These are phyloP conservation scores for Sitta europaea DNA, from an alignment of 2,113 vertebrate species.

Conservation along the genomic window DNA sequence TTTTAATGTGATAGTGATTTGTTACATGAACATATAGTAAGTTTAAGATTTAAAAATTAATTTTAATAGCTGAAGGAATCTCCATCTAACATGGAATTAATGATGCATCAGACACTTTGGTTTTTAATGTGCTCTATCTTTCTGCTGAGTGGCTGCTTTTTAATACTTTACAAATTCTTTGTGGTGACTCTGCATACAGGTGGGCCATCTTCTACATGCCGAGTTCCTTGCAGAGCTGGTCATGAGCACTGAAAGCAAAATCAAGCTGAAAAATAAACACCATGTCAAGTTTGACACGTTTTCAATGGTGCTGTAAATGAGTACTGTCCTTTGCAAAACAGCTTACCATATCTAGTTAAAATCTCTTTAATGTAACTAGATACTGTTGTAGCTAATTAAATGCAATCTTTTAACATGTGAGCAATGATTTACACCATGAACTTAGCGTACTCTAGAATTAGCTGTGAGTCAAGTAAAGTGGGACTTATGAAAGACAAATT, in stretches of 20 bases:
- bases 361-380: neutral
- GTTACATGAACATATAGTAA: neutral
- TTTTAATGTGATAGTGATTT: neutral
- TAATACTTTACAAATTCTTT: neutral
- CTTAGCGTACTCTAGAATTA: neutral
- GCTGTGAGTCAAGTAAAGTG: neutral
- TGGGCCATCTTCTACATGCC: neutral
- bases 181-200: accelerated
- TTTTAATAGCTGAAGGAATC: neutral
- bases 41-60: neutral
- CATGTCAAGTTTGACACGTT: neutral
- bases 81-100: neutral
- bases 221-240: neutral
- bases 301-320: neutral
- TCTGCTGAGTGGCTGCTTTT: neutral
- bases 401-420: neutral
- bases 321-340: neutral
- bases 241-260: neutral
- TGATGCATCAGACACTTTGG: neutral
- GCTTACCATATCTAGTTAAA: neutral
- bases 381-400: neutral
- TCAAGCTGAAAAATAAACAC: neutral
- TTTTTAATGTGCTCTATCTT: neutral
- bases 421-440: neutral
- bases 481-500: neutral